phyloP scores from a whole-genome alignment of 1,140 invertebrate species.

The Schlechtendalia chinensis region DNA sequence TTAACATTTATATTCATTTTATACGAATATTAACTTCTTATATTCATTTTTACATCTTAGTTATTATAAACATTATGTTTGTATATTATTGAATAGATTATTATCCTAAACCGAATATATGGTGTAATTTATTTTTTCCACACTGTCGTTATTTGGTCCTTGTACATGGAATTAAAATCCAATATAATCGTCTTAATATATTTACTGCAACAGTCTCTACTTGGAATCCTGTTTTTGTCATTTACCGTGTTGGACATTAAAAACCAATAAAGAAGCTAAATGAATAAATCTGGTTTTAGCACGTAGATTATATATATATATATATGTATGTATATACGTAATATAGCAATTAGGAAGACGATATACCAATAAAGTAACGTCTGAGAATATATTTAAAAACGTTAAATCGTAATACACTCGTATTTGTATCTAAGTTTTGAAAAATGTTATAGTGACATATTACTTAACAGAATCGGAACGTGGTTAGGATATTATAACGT shows the following conservation, averaged over 20 bases:
- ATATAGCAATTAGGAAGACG: slow-evolving; percentile 1
- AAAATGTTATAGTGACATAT: background rate
- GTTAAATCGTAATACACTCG: background rate
- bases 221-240: slow-evolving; percentile 37
- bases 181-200: slow-evolving; percentile 30
- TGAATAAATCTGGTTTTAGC: slow-evolving; percentile 36
- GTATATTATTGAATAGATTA: too few species aligned
- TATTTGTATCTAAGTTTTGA: background rate
- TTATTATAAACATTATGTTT: too few species aligned
- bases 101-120: too few species aligned
- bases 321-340: background rate
- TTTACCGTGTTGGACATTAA: slow-evolving; percentile 16
- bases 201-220: background rate
- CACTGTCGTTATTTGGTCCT: background rate
- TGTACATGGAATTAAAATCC: background rate
- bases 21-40: too few species aligned
- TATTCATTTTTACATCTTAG: too few species aligned
- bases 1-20: too few species aligned
- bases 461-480: background rate
- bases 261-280: slow-evolving; percentile 36
- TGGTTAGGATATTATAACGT: too few species aligned
- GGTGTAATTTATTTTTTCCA: background rate
- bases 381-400: background rate
- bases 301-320: background rate
- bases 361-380: slow-evolving; percentile 21